A percentile compares a stretch with the other conserved stretches of the same genome.
Evolutionary conservation across 2,797 vertebrate species (phyloP).

Genomic region (Acanthurus lineatus): DNA sequence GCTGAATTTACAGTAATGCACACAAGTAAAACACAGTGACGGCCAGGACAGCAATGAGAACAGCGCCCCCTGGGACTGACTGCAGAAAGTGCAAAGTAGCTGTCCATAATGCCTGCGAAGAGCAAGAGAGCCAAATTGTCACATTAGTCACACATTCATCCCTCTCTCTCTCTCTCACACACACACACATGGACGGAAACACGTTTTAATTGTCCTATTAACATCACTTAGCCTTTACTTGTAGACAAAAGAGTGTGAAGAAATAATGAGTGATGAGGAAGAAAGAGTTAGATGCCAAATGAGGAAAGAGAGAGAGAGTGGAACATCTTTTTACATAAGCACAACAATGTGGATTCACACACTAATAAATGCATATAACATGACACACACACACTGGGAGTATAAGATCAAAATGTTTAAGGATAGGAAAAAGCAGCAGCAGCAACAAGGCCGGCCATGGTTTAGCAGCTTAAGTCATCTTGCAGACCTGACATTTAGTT

Average conservation of each 20-base stretch:
- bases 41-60: slow-evolving; percentile 78
- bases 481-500: slow-evolving; percentile 53
- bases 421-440: slow-evolving; percentile 5
- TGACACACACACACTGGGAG: not conserved
- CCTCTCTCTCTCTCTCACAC: not conserved
- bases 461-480: slow-evolving; percentile 32
- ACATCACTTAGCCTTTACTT: slow-evolving; percentile 22
- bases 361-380: not conserved
- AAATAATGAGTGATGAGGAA: not conserved
- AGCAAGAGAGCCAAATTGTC: slow-evolving; percentile 59
- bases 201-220: slow-evolving; percentile 6
- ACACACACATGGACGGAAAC: not conserved
- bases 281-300: not conserved
- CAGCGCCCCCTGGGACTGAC: slow-evolving; percentile 73
- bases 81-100: slow-evolving; percentile 64
- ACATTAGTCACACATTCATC: slow-evolving; percentile 33
- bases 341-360: not conserved
- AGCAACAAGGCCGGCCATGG: not conserved
- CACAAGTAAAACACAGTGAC: slow-evolving; percentile 70
- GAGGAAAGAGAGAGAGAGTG: not conserved
- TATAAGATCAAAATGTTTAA: slow-evolving; percentile 9
- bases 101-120: slow-evolving; percentile 79
- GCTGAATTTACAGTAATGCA: slow-evolving; percentile 61
- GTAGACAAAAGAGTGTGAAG: slow-evolving; percentile 5
- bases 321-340: not conserved